Base-by-base conservation (phyloP, 2,113 vertebrate species). In the Hoplias malabaricus region DNA sequence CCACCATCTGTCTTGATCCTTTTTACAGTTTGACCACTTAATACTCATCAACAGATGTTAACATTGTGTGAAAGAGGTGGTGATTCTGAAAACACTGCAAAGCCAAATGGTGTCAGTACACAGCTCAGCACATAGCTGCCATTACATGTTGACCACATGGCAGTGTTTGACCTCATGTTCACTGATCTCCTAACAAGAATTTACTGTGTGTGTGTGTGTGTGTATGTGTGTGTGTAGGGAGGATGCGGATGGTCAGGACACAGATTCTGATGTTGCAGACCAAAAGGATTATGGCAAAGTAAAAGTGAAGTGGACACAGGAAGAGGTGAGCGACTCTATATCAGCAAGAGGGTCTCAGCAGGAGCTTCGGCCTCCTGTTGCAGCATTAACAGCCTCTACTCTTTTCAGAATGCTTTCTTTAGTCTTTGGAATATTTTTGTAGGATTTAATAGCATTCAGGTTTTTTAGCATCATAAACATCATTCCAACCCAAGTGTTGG, bases 221-320 rank as follows among this genome's bases (percentile, higher is more conserved):
- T n/a, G 11, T 71, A 78, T 73, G 83, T 68, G 66, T 68, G 82
- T 50, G 42, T 31, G 2, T 78, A 98, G 96, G 1, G 97, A 98
- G 82, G 97, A 98, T 1, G 92, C 90, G 54, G 96, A 99, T 78
- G 94, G 80, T 82, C 96, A 94, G 73, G 98, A 99, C 67, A 93
- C 94, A 0, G 97, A 99, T 65, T 94, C 94, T 0, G 98, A 99
- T 40, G 94, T 95, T 54, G 92, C 94, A 0, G 98, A 98, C 75
- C 94, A 92, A 50, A 93, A 92, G 74, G 98, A 99, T 1, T 87
- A 85, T 14, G 91, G 92, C 61, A 95, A 94, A 77, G 94, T 95
- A 46, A 98, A 97, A 87, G 94, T 98, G 82, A 99, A 95, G 67
- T 99, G 98, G 97, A 95, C 94, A 0, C 94, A 93, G 0, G 95